Percentiles rank a stretch among this genome's conserved stretches.
Evolutionary conservation across 2,888 invertebrate genomes (phyloP).

Genomic region (Macaria notata): DNA sequence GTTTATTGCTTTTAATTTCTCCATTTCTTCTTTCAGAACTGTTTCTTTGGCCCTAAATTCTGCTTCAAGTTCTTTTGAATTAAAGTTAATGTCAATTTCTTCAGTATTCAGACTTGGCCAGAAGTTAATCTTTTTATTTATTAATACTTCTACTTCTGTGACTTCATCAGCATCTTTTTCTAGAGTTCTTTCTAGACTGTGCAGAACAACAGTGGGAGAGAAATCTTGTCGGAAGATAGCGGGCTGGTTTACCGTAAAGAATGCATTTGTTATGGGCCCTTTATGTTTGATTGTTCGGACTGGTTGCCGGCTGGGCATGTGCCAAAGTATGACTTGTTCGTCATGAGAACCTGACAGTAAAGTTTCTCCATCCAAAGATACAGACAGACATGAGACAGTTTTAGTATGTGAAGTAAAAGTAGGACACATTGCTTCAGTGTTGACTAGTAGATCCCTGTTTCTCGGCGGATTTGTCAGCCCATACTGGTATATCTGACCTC

Average conservation of each 20-base stretch:
- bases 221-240: slow-evolving; percentile 83
- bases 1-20: slow-evolving; percentile 80
- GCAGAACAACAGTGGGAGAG: slow-evolving; percentile 79
- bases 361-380: slow-evolving; percentile 87
- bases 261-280: slow-evolving; percentile 88
- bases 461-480: slow-evolving; percentile 86
- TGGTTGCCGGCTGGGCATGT: slow-evolving; percentile 89
- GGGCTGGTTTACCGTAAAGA: slow-evolving; percentile 83
- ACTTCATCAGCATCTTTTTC: slow-evolving; percentile 76
- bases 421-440: slow-evolving; percentile 70
- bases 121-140: slow-evolving; percentile 63
- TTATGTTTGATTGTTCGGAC: slow-evolving; percentile 87
- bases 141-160: slow-evolving; percentile 68
- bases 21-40: slow-evolving; percentile 73
- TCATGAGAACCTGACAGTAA: slow-evolving; percentile 91
- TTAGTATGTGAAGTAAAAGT: slow-evolving; percentile 87
- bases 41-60: slow-evolving; percentile 54
- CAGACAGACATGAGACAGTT: slow-evolving; percentile 86
- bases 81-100: slow-evolving; percentile 30
- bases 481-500: slow-evolving; percentile 87
- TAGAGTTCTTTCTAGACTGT: slow-evolving; percentile 84
- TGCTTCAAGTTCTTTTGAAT: slow-evolving; percentile 47
- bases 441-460: slow-evolving; percentile 84
- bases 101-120: slow-evolving; percentile 55
- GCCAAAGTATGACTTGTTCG: slow-evolving; percentile 90